A percentile compares a stretch with the other conserved stretches of the same genome.
Conservation (phyloP, 1,140 invertebrate species). For the Eubasilissa regina region DNA sequence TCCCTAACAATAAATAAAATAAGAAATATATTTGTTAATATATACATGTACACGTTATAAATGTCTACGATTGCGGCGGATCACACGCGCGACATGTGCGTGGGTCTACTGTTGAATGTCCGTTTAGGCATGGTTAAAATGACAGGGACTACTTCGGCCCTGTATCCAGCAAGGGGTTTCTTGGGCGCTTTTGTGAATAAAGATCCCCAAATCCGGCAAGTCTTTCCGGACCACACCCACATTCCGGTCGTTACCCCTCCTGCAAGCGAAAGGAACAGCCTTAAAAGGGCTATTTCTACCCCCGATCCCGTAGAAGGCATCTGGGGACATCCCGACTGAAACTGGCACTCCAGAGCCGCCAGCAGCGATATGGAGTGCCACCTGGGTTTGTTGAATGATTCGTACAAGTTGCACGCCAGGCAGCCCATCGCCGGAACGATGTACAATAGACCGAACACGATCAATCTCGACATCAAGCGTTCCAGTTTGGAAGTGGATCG, state of each 20-base stretch:
- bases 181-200: constrained; percentile 69
- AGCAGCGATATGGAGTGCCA: constrained; percentile 72
- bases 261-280: constrained; percentile 84
- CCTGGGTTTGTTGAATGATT: constrained; percentile 72
- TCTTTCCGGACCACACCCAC: constrained; percentile 95
- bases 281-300: constrained; percentile 71
- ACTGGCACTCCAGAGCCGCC: constrained; percentile 70
- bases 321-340: constrained; percentile 63
- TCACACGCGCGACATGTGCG: constrained; percentile 69
- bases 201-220: constrained; percentile 83
- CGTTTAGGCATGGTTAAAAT: constrained; percentile 62
- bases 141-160: constrained; percentile 62
- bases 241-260: constrained; percentile 89
- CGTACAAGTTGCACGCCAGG: constrained; percentile 73
- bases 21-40: constrained; percentile 11
- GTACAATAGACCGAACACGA: constrained; percentile 86
- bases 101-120: constrained; percentile 67
- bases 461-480: constrained; percentile 88
- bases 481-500: constrained; percentile 87
- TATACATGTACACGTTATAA: constrained; percentile 29
- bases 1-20: constrained; percentile 47
- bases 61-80: neutral
- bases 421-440: constrained; percentile 78
- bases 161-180: constrained; percentile 46
- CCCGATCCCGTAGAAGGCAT: constrained; percentile 63